Conservation (phyloP, 2,797 vertebrate genomes). For the Sebastes glaucus region DNA sequence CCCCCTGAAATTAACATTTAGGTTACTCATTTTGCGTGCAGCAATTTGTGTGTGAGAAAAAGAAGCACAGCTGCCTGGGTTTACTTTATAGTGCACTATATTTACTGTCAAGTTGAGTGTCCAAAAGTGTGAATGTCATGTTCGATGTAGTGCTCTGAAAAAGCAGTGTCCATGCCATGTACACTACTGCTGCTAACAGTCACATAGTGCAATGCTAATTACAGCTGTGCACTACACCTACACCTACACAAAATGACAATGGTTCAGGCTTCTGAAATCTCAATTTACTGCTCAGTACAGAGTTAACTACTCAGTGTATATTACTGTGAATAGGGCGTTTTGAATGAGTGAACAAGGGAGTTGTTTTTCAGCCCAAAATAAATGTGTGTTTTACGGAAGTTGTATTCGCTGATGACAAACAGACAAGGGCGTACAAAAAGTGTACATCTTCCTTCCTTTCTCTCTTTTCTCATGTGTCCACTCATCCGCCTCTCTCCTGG, state of each 20-base stretch:
- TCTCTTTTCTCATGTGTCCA: constrained; percentile 30
- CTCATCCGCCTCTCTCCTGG: constrained; percentile 40
- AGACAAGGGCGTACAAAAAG: background rate
- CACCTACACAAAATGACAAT: background rate
- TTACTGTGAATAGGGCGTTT: background rate
- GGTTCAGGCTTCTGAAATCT: background rate
- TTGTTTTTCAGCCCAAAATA: background rate
- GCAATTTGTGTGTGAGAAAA: background rate
- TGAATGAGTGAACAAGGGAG: background rate
- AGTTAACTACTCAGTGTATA: background rate
- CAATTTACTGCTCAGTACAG: background rate
- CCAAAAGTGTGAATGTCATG: background rate
- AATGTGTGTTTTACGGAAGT: background rate
- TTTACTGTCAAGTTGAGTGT: background rate
- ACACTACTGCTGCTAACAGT: background rate
- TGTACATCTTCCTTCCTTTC: constrained; percentile 4
- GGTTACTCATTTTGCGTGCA: background rate
- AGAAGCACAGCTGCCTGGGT: background rate
- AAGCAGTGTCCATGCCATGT: background rate
- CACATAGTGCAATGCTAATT: background rate
- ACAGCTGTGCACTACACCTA: background rate
- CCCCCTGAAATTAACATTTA: background rate
- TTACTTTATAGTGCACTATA: background rate
- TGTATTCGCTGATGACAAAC: background rate
- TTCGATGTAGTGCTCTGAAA: background rate